Evolutionary conservation across 1,140 invertebrate genomes (phyloP).

Genomic region (Phenacoccus solenopsis): DNA sequence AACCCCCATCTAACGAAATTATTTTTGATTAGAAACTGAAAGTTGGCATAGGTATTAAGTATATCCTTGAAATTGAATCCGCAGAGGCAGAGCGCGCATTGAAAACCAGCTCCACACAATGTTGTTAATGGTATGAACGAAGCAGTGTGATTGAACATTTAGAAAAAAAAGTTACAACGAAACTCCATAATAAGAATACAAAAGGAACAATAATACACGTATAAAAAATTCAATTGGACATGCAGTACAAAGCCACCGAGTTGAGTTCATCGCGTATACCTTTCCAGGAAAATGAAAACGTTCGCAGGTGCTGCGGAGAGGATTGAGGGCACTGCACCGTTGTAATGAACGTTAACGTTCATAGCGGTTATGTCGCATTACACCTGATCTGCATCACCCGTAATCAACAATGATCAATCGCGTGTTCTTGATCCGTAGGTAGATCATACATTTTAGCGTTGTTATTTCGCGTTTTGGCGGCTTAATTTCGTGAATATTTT

Average conservation of each 20-base stretch:
- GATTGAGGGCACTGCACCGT: background rate
- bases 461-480: background rate
- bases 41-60: no score
- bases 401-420: conserved; percentile 2
- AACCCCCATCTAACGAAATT: background rate
- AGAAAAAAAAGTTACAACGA: background rate
- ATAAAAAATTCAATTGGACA: background rate
- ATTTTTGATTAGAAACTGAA: background rate
- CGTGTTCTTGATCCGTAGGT: background rate
- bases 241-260: background rate
- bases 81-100: background rate
- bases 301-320: background rate
- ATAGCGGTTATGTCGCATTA: conserved; percentile 1
- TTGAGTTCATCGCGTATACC: background rate
- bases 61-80: background rate
- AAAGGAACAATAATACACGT: background rate
- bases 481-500: background rate
- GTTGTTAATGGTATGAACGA: background rate
- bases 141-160: background rate
- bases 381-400: background rate
- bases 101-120: background rate
- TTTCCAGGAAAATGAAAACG: background rate
- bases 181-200: background rate
- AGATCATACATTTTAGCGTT: background rate
- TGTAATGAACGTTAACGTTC: conserved; percentile 1